Evolutionary conservation across 2,113 vertebrate genomes (phyloP).

Genomic region (Albula glossodonta): DNA sequence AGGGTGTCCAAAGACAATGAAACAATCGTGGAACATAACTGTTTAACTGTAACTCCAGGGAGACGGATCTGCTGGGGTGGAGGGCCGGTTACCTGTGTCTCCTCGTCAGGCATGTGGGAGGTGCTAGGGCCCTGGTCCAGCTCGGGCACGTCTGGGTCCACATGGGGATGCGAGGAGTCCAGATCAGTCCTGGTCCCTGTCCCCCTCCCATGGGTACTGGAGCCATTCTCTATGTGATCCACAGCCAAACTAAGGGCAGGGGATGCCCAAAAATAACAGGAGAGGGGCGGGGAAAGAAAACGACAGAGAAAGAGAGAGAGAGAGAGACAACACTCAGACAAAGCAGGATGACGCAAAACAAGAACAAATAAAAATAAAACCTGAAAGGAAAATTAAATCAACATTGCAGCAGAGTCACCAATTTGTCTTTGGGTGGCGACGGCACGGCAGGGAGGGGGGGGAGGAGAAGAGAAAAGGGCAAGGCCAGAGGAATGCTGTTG

Average conservation of each 20-base stretch:
- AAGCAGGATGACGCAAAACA: background rate
- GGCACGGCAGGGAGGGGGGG: conserved; percentile 23
- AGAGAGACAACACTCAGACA: conserved; percentile 19
- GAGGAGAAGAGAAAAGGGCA: conserved; percentile 50
- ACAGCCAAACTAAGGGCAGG: conserved; percentile 51
- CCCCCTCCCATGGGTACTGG: conserved; percentile 38
- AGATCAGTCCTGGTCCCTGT: conserved; percentile 45
- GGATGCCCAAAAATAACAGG: background rate
- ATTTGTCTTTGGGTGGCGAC: conserved; percentile 35
- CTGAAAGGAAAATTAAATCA: background rate
- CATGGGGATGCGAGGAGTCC: conserved; percentile 24
- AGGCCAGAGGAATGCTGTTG: conserved; percentile 55
- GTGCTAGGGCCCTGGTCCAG: conserved; percentile 21
- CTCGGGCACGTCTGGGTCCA: conserved; percentile 8
- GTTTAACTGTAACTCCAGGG: background rate
- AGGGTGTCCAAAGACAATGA: background rate
- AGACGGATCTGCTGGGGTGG: background rate
- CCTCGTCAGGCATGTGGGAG: conserved; percentile 12
- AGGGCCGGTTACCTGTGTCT: background rate
- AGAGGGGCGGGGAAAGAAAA: conserved; percentile 20
- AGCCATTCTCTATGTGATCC: conserved; percentile 50
- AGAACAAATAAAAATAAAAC: background rate
- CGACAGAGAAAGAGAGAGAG: background rate
- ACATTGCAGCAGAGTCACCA: conserved; percentile 7
- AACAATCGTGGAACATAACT: background rate